These are phyloP conservation scores for Formica selysi DNA, from an alignment of 1,140 invertebrate species.

Conservation along the genomic window DNA sequence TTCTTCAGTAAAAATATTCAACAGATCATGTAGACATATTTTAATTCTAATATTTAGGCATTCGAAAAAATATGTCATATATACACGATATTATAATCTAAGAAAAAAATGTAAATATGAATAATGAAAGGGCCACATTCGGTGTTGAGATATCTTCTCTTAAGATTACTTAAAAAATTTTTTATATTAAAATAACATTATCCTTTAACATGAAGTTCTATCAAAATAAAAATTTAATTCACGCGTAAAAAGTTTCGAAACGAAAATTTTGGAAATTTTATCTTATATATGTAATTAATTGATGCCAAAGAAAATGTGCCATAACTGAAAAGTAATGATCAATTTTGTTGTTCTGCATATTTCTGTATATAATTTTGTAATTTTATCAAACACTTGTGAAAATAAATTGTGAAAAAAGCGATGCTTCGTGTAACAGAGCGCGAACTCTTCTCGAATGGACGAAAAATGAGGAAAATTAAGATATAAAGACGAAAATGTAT, in stretches of 20 bases:
- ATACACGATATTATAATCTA: too few relatives aligned
- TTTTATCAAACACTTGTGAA: neutral
- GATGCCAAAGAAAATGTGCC: neutral
- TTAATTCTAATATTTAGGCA: neutral
- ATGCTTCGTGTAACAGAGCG: neutral
- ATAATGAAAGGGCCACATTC: neutral
- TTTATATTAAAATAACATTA: neutral
- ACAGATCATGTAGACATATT: neutral
- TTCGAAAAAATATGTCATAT: too few relatives aligned
- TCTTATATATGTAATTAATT: constrained; percentile 6
- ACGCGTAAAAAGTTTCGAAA: neutral
- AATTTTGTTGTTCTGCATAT: neutral
- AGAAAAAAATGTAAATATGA: too few relatives aligned
- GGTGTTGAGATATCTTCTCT: neutral
- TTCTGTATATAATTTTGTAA: neutral
- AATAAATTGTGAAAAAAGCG: neutral
- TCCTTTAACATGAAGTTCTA: neutral
- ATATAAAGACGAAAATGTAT: neutral
- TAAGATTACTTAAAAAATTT: neutral
- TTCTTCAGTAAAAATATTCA: neutral
- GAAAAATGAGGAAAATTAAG: constrained; percentile 35
- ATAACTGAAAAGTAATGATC: neutral
- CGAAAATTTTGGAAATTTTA: neutral
- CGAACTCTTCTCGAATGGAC: neutral
- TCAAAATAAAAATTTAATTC: neutral